Percentiles rank a stretch among this genome's conserved stretches.
phyloP scores from a whole-genome alignment of 2,888 invertebrate genomes.

The Autographa pulchrina region DNA sequence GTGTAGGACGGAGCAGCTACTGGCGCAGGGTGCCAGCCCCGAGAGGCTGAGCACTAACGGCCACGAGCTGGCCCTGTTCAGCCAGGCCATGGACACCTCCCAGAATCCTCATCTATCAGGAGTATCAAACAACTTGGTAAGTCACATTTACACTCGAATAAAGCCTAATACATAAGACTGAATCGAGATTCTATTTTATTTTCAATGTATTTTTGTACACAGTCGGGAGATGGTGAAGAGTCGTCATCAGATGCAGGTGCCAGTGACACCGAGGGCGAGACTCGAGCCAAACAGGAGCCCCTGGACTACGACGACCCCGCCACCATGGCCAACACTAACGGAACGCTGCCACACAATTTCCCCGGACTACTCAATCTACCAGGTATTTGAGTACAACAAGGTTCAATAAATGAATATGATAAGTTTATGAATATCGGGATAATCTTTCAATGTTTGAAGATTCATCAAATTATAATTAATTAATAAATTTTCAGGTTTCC shows the following conservation, averaged over 20 bases:
- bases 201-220: neutral
- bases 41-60: slow-evolving; percentile 90
- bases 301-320: slow-evolving; percentile 92
- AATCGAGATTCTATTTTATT: neutral
- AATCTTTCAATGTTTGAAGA: neutral
- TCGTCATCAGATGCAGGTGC: slow-evolving; percentile 95
- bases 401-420: neutral
- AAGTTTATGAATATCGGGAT: neutral
- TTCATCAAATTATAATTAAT: slow-evolving; percentile 8
- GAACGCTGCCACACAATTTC: slow-evolving; percentile 92
- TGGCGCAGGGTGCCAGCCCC: slow-evolving; percentile 88
- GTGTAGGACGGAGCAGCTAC: slow-evolving; percentile 86
- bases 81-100: slow-evolving; percentile 93
- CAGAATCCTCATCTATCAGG: slow-evolving; percentile 90
- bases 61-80: slow-evolving; percentile 92
- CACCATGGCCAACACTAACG: slow-evolving; percentile 91
- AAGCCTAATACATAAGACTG: neutral
- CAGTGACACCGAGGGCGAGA: slow-evolving; percentile 91
- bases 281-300: slow-evolving; percentile 92
- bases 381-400: slow-evolving; percentile 84
- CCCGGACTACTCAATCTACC: slow-evolving; percentile 95
- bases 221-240: slow-evolving; percentile 92
- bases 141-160: slow-evolving; percentile 38
- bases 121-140: slow-evolving; percentile 87
- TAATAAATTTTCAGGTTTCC: slow-evolving; percentile 90